Evolutionary conservation across 2,797 vertebrate genomes (phyloP).

Genomic region (Peromyscus attwateri): DNA sequence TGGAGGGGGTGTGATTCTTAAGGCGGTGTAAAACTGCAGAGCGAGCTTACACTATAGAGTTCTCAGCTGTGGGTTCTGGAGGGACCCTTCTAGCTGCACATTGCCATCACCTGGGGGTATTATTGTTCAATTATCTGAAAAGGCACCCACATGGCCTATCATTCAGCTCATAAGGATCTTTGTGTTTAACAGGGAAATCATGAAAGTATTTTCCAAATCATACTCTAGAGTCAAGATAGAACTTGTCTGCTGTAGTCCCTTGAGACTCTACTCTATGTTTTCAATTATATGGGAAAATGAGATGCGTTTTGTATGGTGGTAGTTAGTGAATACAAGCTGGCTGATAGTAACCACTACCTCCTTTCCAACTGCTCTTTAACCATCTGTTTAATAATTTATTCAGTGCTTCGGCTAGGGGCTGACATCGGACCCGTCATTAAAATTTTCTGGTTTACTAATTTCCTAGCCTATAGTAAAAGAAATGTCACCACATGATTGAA

Average conservation of each 20-base stretch:
- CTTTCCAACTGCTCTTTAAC: not conserved
- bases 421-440: not conserved
- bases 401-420: not conserved
- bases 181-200: constrained; percentile 4
- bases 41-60: rapidly evolving
- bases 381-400: not conserved
- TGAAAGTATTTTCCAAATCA: constrained; percentile 1
- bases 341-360: not conserved
- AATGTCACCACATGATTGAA: not conserved
- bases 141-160: not conserved
- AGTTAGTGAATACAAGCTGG: not conserved
- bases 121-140: not conserved
- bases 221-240: not conserved
- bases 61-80: not conserved
- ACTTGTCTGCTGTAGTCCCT: not conserved
- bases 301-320: not conserved
- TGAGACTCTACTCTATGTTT: not conserved
- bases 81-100: no score
- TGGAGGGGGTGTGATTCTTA: not conserved
- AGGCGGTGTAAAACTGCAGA: not conserved
- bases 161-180: not conserved
- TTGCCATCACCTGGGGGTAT: not conserved
- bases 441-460: not conserved
- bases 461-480: not conserved
- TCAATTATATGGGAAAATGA: not conserved